These are phyloP conservation scores for Mamestra configurata DNA, from an alignment of 1,140 invertebrate species.

Conservation along the genomic window DNA sequence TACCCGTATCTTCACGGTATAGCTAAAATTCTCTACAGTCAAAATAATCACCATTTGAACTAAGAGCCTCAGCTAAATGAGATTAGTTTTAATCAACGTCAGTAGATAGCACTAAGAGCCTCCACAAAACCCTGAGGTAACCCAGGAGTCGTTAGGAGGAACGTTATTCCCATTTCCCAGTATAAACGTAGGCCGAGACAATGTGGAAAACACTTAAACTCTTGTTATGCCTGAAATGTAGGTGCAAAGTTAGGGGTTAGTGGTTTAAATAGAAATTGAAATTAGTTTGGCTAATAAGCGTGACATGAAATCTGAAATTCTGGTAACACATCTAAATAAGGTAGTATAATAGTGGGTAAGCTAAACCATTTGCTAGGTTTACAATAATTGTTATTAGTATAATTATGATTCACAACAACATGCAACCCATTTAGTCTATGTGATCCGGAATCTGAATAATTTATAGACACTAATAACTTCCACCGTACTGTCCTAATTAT, in stretches of 20 bases:
- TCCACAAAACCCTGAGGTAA: constrained; percentile 33
- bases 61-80: constrained; percentile 13
- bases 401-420: neutral
- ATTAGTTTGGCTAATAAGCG: neutral
- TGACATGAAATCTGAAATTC: neutral
- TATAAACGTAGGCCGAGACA: neutral
- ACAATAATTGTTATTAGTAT: no score
- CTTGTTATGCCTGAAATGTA: constrained; percentile 8
- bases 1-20: neutral
- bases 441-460: neutral
- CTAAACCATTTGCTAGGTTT: no score
- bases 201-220: constrained; percentile 1
- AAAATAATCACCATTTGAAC: constrained; percentile 15
- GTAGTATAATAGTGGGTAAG: no score
- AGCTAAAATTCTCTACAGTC: neutral
- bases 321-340: no score
- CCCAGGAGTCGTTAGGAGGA: constrained; percentile 14
- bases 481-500: neutral
- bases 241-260: constrained; percentile 20
- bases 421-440: neutral
- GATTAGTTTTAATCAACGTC: constrained; percentile 45
- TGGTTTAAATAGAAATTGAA: constrained; percentile 3
- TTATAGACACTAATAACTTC: neutral
- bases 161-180: constrained; percentile 15
- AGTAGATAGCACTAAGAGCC: constrained; percentile 28